phyloP scores from a whole-genome alignment of 1,140 invertebrate genomes.

The Pantala flavescens region DNA sequence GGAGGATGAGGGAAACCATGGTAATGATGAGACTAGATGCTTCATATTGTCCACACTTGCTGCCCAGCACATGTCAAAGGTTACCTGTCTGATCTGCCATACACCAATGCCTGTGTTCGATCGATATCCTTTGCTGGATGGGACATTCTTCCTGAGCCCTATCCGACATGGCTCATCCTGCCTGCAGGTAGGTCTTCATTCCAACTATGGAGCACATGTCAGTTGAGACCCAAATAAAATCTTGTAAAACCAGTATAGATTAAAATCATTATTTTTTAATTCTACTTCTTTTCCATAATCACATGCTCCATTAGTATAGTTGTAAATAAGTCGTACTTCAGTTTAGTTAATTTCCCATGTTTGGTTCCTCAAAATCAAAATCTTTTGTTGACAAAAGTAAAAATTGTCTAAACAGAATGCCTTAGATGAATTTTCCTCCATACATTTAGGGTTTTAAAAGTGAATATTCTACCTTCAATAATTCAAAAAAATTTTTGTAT shows the following conservation, averaged over 20 bases:
- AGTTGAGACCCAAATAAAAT: neutral
- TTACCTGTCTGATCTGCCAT: conserved; percentile 81
- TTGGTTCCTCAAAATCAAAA: too few relatives aligned
- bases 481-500: too few relatives aligned
- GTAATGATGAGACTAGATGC: conserved; percentile 90
- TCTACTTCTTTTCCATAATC: neutral
- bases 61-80: conserved; percentile 67
- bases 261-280: conserved; percentile 11
- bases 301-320: too few relatives aligned
- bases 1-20: conserved; percentile 93
- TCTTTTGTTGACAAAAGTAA: too few relatives aligned
- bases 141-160: conserved; percentile 93
- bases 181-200: conserved; percentile 55
- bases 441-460: too few relatives aligned
- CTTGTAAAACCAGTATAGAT: conserved; percentile 8
- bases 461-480: too few relatives aligned
- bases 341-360: too few relatives aligned
- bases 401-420: too few relatives aligned
- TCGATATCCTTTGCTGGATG: conserved; percentile 91
- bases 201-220: neutral
- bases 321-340: too few relatives aligned
- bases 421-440: too few relatives aligned
- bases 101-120: conserved; percentile 86
- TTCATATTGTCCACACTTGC: conserved; percentile 86
- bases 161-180: conserved; percentile 73